A percentile compares a stretch with the other conserved stretches of the same genome.
phyloP scores from a whole-genome alignment of 2,888 invertebrate species.

The Leptinotarsa haldemani region DNA sequence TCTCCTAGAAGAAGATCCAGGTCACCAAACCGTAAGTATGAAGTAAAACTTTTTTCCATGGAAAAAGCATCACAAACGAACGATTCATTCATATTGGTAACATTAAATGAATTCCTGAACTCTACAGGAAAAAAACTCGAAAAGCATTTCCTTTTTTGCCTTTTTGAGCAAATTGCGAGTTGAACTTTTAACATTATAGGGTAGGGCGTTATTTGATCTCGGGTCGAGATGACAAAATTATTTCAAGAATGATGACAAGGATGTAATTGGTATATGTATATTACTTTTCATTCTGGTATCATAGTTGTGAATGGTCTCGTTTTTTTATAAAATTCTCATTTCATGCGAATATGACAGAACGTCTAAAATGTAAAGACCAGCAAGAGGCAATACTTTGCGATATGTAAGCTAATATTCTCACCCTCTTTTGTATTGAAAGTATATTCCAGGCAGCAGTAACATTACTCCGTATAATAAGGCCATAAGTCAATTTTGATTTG shows the following conservation, averaged over 20 bases:
- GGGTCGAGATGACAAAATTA: not conserved
- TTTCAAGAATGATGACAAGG: not conserved
- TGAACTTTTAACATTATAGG: not conserved
- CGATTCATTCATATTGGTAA: not conserved
- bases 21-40: conserved; percentile 49
- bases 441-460: too few relatives aligned
- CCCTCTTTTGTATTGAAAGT: too few relatives aligned
- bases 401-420: too few relatives aligned
- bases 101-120: not conserved
- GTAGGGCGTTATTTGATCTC: not conserved
- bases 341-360: too few relatives aligned
- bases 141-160: too few relatives aligned
- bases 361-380: too few relatives aligned
- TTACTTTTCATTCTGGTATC: not conserved
- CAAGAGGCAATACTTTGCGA: too few relatives aligned
- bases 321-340: too few relatives aligned
- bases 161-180: not conserved
- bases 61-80: not conserved
- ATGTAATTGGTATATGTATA: not conserved
- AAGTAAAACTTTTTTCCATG: not conserved
- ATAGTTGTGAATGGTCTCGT: too few relatives aligned
- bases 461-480: too few relatives aligned
- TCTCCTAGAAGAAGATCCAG: conserved; percentile 41
- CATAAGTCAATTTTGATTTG: too few relatives aligned
- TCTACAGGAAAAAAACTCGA: not conserved